Base-by-base conservation (phyloP, 2,797 vertebrate genomes). In the Melanotaenia trifasciata region DNA sequence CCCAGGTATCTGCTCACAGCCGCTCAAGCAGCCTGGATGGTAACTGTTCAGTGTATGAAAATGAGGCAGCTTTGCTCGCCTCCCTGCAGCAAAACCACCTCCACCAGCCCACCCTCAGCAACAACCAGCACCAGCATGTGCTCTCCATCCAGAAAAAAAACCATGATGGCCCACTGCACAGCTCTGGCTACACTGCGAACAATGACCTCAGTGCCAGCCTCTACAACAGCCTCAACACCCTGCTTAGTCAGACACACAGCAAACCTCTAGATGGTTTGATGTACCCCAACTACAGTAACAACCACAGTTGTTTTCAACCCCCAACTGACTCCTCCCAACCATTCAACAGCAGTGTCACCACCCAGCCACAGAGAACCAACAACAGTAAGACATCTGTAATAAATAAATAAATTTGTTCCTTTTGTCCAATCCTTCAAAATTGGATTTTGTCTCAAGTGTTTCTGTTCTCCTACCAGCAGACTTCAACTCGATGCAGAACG, bases 1-100 rank as follows among this genome's bases (percentile, higher is more conserved):
- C 76, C 51, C 86, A 96, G 96, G 91, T 92, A 72, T 79, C 90
- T 33, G 78, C 81, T 86, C 94, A 91, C 84, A 94, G 92, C 83
- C 94, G 90, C 10, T 94, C 89, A 16, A 94, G 95, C 81, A 95
- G 91, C 80, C 93, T 96, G 81, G 90, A 90, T 58, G 89, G 84
- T 0, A 90, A 92, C 82, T 93, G 92, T 67, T 89, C 90, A 0
- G 82, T 94, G 86, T 94, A 90, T 75, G 79, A 96, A 84, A 96
- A 95, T 50, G 95, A 96, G 79, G 89, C 92, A 4, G 78, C 95
- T 71, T 78, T 95, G 26, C 93, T 93, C 36, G 74, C 93, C 69
- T 94, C 95, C 72, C 85, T 95, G 13, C 89, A 84, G 3, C 90
- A 90, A 45, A 90, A 81, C 63, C 79, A 71, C 66, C 73, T 83